Evolutionary conservation across 2,888 invertebrate species (phyloP).

Genomic region (Cryptus viduatorius): DNA sequence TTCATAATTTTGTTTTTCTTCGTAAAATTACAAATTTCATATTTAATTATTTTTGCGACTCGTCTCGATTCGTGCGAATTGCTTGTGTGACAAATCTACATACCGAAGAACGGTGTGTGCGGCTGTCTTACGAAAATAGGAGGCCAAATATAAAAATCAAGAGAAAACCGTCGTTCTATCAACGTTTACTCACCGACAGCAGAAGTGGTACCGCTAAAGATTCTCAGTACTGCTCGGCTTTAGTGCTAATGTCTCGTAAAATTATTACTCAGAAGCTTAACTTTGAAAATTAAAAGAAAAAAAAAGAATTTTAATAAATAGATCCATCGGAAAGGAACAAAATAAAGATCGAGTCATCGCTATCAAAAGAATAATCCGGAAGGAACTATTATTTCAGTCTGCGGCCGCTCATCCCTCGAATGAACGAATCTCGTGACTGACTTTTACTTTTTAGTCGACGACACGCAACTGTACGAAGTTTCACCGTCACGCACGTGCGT

Average conservation of each 20-base stretch:
- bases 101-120: conserved; percentile 17
- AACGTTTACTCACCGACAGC: conserved; percentile 62
- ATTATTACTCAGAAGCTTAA: conserved; percentile 39
- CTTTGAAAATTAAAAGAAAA: background rate
- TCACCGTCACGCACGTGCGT: background rate
- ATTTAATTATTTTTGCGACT: background rate
- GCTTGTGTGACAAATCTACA: background rate
- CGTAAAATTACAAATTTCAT: background rate
- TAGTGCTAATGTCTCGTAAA: conserved; percentile 48
- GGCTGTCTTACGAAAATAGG: conserved; percentile 36
- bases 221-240: conserved; percentile 51
- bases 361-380: background rate
- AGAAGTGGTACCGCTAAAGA: conserved; percentile 48
- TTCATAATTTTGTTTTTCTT: background rate
- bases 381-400: background rate
- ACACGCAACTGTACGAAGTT: background rate
- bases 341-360: background rate
- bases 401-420: background rate
- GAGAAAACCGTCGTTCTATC: conserved; percentile 24
- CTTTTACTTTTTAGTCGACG: background rate
- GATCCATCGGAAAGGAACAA: conserved; percentile 5
- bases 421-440: background rate
- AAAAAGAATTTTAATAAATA: background rate
- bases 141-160: conserved; percentile 70
- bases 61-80: conserved; percentile 1